Conservation (phyloP, 2,113 vertebrate genomes). For the Chaetodon trifascialis region DNA sequence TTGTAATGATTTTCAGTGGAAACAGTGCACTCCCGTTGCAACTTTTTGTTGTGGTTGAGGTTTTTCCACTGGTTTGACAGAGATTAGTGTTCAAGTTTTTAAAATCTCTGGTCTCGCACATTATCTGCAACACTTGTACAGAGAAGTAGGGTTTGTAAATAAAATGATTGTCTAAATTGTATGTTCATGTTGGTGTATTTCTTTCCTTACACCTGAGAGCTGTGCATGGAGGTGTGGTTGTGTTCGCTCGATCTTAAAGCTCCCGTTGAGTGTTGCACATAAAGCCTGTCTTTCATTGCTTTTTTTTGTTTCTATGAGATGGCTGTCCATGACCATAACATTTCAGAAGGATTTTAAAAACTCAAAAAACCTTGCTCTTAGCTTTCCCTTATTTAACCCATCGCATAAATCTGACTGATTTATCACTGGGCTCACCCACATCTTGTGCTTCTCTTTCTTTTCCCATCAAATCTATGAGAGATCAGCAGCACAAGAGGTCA, state of each 20-base stretch:
- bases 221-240: conserved; percentile 57
- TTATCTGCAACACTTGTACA: conserved; percentile 81
- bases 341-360: conserved; percentile 62
- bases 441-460: conserved; percentile 25
- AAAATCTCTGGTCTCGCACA: conserved; percentile 73
- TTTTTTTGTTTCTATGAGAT: conserved; percentile 69
- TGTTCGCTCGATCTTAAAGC: conserved; percentile 35
- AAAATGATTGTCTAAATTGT: conserved; percentile 82
- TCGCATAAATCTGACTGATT: conserved; percentile 77
- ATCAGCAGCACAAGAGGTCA: conserved; percentile 69
- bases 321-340: conserved; percentile 79
- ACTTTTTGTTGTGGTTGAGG: conserved; percentile 65
- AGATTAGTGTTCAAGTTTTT: conserved; percentile 69
- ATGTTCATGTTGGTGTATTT: conserved; percentile 78
- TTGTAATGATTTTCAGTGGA: conserved; percentile 73
- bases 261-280: conserved; percentile 63
- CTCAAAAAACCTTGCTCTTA: background rate
- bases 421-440: conserved; percentile 68
- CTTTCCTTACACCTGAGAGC: conserved; percentile 67
- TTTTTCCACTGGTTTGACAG: conserved; percentile 58
- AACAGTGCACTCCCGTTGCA: conserved; percentile 69
- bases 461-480: conserved; percentile 74
- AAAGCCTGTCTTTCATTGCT: conserved; percentile 52
- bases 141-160: conserved; percentile 82
- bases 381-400: conserved; percentile 65